Evolutionary conservation across 2,113 vertebrate genomes (phyloP), one percentile per base, ranked within the genome.

Genomic region (Paralichthys olivaceus): DNA sequence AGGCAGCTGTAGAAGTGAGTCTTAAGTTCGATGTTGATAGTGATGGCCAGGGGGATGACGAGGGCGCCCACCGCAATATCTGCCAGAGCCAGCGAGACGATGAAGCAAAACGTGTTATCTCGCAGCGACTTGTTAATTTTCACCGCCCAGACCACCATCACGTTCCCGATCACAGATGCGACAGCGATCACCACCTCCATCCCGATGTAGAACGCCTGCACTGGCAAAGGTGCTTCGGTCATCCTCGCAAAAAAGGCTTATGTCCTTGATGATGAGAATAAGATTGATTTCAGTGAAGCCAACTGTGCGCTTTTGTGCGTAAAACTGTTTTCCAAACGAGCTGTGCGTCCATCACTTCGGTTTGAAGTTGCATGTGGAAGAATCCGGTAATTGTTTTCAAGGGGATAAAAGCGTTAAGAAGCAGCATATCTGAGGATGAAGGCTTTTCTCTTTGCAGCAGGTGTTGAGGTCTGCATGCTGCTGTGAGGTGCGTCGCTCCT

Each of bases 61-160:
- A 99, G 93, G 1, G 97, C 95, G n/a, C 98, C 98, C 79, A 98
- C 98, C 0, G 97, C 97, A 79, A 97, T 98, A 0, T 99, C 97
- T 13, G 98, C 98, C 91, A 98, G 94, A 0, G 98, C 98, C 91
- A 99, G 93, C 0, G 98, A 99, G 5, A 96, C 98, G 9, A 99
- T 97, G 91, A 99, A 99, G 87, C 95, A 97, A 93, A 99, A 99
- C 40, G 98, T 99, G 84, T 96, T 98, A 7, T 99, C 98, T 77
- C 97, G 92, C 74, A 99, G 69, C 0, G 97, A 96, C 73, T 94
- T 97, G 88, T 98, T 98, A 89, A 98, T 96, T 81, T 95, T 97
- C 87, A 99, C 97, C 0, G 98, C 98, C 98, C 98, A 99, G 51
- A 98, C 97, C 75, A 99, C 98, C 96, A 99, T 94, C 87, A 99